Conservation (phyloP, 2,113 vertebrate species). For the Micronycteris hirsuta region DNA sequence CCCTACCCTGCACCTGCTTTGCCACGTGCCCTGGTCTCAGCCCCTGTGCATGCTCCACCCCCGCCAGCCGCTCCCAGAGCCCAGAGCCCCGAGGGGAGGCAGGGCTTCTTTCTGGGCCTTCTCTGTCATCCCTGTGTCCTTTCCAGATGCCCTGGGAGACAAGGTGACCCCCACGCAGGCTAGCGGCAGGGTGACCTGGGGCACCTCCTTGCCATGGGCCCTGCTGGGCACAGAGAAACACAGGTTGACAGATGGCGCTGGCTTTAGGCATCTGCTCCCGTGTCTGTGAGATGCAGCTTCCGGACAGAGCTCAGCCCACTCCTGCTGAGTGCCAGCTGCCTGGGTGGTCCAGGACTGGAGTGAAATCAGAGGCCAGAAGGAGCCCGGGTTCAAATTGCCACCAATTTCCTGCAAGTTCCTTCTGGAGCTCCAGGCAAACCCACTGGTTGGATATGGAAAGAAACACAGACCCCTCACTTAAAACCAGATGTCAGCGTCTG, state of each 20-base stretch:
- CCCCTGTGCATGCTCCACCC: fast-evolving
- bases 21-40: no score
- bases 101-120: background rate
- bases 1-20: background rate
- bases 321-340: background rate
- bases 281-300: background rate
- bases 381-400: conserved; percentile 52
- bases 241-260: background rate
- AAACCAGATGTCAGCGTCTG: conserved; percentile 50
- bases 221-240: background rate
- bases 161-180: background rate
- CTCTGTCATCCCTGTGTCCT: background rate
- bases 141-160: background rate
- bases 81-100: no score
- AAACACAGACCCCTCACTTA: conserved; percentile 28
- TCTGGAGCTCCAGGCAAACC: conserved; percentile 23
- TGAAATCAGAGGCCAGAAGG: conserved; percentile 26
- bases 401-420: conserved; percentile 47
- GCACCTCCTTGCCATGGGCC: background rate
- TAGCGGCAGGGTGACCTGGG: background rate
- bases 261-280: background rate
- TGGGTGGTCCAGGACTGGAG: conserved; percentile 58
- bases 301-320: background rate
- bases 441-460: background rate
- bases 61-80: fast-evolving